phyloP scores from a whole-genome alignment of 2,113 vertebrate genomes.

The Mungos mungo region DNA sequence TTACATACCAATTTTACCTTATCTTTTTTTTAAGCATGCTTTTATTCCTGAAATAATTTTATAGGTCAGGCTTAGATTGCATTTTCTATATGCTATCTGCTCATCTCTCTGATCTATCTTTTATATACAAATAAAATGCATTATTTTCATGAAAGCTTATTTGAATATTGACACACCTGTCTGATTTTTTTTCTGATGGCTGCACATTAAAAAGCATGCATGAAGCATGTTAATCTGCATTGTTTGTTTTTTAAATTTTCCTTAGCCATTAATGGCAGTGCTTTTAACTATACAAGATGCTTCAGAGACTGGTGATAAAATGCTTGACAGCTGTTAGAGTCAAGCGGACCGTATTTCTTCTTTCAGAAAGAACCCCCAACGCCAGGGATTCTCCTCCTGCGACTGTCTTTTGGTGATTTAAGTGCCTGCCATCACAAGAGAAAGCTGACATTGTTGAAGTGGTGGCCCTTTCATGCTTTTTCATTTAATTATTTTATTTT shows the following conservation, averaged over 20 bases:
- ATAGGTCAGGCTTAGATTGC: neutral
- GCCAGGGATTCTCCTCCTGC: conserved; percentile 17
- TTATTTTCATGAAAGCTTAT: neutral
- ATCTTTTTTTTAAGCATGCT: neutral
- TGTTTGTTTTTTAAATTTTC: neutral
- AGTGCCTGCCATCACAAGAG: neutral
- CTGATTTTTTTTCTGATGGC: neutral
- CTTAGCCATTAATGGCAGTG: neutral
- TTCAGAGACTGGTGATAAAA: neutral
- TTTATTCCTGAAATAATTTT: neutral
- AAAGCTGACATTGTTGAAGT: conserved; percentile 20
- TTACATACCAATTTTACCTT: neutral
- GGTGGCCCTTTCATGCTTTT: neutral
- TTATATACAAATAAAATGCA: neutral
- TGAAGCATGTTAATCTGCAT: neutral
- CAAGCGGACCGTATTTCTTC: neutral
- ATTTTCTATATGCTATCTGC: neutral
- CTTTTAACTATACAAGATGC: neutral
- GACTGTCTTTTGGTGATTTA: conserved; percentile 44
- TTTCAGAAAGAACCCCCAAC: conserved; percentile 56
- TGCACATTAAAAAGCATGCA: neutral
- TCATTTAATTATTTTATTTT: conserved; percentile 18
- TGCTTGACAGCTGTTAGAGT: conserved; percentile 47
- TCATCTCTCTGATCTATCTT: neutral
- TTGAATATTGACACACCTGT: neutral